These are phyloP conservation scores for Hybos culiciformis DNA, from an alignment of 2,888 invertebrate species.

Conservation along the genomic window DNA sequence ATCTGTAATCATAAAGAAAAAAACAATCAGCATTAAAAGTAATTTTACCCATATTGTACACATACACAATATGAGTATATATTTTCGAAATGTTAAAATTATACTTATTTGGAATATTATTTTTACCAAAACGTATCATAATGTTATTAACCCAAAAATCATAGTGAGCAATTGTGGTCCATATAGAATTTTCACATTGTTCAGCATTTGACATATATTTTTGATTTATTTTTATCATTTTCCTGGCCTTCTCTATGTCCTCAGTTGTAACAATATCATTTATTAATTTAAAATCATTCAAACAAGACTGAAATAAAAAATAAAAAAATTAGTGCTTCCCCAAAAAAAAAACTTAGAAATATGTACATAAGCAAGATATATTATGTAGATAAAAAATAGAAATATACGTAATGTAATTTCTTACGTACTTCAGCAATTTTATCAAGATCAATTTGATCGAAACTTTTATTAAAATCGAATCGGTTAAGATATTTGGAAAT, in stretches of 20 bases:
- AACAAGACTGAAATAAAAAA: conserved; percentile 5
- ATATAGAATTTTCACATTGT: conserved; percentile 31
- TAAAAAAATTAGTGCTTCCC: too few relatives aligned
- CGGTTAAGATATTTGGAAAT: conserved; percentile 31
- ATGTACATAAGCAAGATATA: too few relatives aligned
- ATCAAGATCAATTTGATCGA: conserved; percentile 6
- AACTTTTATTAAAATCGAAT: conserved; percentile 20
- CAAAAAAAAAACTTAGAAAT: too few relatives aligned
- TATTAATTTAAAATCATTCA: conserved; percentile 12
- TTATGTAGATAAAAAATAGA: too few relatives aligned
- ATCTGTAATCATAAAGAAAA: too few relatives aligned
- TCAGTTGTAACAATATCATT: conserved; percentile 8
- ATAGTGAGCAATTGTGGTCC: conserved; percentile 41
- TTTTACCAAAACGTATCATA: conserved; percentile 38
- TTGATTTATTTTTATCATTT: conserved; percentile 18
- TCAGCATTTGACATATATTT: conserved; percentile 17
- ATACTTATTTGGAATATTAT: neutral
- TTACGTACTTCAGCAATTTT: conserved; percentile 7
- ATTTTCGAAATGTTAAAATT: too few relatives aligned
- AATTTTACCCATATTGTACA: too few relatives aligned
- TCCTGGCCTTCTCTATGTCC: conserved; percentile 16
- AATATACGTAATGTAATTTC: neutral
- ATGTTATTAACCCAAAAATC: conserved; percentile 51
- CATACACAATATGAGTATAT: too few relatives aligned
- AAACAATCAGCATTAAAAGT: too few relatives aligned